A percentile compares a stretch with the other conserved stretches of the same genome.
These are phyloP conservation scores for Drosophila elegans DNA, from an alignment of 1,140 invertebrate genomes.

Conservation along the genomic window DNA sequence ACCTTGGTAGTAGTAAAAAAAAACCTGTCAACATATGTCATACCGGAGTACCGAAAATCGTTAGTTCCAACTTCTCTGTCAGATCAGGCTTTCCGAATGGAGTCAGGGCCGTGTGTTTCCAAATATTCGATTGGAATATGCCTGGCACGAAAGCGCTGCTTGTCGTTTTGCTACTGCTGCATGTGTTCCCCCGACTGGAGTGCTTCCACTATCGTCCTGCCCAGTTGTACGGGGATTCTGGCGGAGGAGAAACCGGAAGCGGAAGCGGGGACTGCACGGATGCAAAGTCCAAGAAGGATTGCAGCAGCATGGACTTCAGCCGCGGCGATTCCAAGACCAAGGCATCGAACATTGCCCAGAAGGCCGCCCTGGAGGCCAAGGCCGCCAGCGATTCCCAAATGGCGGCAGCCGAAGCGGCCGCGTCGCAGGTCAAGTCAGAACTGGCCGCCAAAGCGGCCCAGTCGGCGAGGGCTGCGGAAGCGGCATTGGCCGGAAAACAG, in stretches of 20 bases:
- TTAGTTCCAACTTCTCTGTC: not conserved
- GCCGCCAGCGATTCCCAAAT: conserved; percentile 89
- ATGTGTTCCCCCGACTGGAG: conserved; percentile 20
- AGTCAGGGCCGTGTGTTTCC: not conserved
- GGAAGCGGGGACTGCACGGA: not conserved
- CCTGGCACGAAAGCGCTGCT: conserved; percentile 16
- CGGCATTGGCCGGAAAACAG: conserved; percentile 88
- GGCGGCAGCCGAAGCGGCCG: conserved; percentile 88
- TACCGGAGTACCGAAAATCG: not conserved
- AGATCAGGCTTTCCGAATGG: conserved; percentile 2
- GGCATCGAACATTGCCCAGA: conserved; percentile 87
- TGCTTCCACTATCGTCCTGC: conserved; percentile 20
- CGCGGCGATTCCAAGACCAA: conserved; percentile 69
- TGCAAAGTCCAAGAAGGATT: not conserved
- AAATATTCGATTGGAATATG: conserved; percentile 36
- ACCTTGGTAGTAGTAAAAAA: too few species aligned
- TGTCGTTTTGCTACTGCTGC: conserved; percentile 11
- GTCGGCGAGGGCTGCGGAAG: conserved; percentile 88
- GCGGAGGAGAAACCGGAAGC: not conserved
- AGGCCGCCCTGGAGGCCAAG: conserved; percentile 88
- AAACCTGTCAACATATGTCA: not conserved
- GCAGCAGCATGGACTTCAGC: not conserved
- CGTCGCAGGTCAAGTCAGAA: conserved; percentile 88
- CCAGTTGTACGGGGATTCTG: conserved; percentile 17
- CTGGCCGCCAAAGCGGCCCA: conserved; percentile 88